Conservation (phyloP, 2,797 vertebrate species). For the Cossypha caffra region DNA sequence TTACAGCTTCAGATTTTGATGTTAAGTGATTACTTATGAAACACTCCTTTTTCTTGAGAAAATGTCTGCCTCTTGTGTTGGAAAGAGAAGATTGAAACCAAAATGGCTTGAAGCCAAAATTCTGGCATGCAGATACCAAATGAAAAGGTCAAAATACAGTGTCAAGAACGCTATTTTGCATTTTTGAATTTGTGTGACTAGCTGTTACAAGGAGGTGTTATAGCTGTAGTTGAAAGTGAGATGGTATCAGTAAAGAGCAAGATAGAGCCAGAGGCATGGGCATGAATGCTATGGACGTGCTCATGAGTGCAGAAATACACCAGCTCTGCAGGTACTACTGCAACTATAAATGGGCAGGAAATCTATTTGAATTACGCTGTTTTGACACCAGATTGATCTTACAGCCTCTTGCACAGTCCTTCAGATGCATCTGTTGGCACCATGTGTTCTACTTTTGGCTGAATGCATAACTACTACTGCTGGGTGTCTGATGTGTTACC, state of each 20-base stretch:
- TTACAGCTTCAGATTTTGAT: neutral
- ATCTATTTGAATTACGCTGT: neutral
- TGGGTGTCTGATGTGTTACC: neutral
- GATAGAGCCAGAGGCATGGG: neutral
- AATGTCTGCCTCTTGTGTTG: neutral
- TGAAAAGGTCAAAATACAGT: neutral
- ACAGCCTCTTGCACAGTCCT: neutral
- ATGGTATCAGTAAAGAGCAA: neutral
- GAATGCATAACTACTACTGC: neutral
- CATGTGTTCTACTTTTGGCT: neutral
- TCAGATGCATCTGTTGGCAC: neutral
- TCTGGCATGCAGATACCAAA: neutral
- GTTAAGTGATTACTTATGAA: neutral
- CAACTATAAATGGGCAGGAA: neutral
- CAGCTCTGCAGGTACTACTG: neutral
- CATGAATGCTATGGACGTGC: fast-evolving
- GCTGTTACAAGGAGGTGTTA: neutral
- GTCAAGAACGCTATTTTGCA: neutral
- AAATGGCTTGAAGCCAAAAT: neutral
- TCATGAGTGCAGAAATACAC: neutral
- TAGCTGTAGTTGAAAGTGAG: neutral
- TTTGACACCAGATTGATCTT: neutral
- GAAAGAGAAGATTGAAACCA: neutral
- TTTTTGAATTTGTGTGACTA: neutral
- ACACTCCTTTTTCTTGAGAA: neutral